Evolutionary conservation across 1,140 invertebrate genomes (phyloP), one percentile per base, ranked within the genome.

Genomic region (Acromyrmex heyeri): DNA sequence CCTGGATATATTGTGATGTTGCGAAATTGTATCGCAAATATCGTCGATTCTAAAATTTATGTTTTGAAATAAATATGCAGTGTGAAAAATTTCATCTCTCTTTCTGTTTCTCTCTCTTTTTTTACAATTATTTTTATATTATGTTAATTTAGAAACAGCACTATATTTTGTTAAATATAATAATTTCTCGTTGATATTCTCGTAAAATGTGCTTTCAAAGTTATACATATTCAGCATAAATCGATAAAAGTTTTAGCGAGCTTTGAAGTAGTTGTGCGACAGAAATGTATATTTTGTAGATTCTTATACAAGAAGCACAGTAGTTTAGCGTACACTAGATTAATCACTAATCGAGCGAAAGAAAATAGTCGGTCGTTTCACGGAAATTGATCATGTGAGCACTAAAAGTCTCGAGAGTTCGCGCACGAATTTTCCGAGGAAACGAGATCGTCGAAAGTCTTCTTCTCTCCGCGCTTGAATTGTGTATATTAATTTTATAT

Each of bases 321-420:
- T 7, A 27, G 8, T 59, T 76, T 76, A 76, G n/a, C 14, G 3
- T 24, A 48, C 16, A 4, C 59, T 78, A 50, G 24, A 78, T 64
- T 78, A 78, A 65, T 65, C 38, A 10, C 16, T 44, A 48, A 78
- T 78, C 44, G 61, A 48, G 61, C 44, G 27, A 78, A 67, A 53
- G 27, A 78, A 53, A 78, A 65, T 12, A 67, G 62, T 18, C 16
- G 38, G 24, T 77, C 16, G 44, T 65, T 53, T 30, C 38, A 7
- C 27, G 38, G 24, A 53, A 69, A 69, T 79, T 67, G 62, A 67
- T 67, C 14, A 44, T 27, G n/a, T 5, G n/a, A 14, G 5, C 0
- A 24, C 4, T 21, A 30, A 67, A 21, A 34, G 61, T 38, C 12
- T 64, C 10, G 18, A 3, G 1, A 78, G 18, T 21, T 67, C n/a